Percentiles rank a stretch among this genome's conserved stretches.
Conservation (phyloP, 2,888 invertebrate genomes). For the Ochropleura plecta region DNA sequence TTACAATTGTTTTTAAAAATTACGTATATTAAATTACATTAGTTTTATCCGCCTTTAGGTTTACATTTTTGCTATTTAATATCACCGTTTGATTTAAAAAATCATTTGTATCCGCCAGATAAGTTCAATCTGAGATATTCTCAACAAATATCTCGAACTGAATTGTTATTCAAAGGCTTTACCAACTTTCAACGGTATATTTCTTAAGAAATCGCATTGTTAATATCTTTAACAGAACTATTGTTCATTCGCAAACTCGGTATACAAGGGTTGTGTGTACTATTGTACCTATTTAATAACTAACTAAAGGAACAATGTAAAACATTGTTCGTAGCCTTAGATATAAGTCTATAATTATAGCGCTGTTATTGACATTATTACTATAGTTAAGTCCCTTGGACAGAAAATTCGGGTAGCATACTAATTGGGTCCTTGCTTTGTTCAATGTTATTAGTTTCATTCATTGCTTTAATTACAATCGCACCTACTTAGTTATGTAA, state of each 20-base stretch:
- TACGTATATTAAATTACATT: neutral
- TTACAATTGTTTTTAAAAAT: constrained; percentile 13
- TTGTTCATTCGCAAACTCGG: constrained; percentile 38
- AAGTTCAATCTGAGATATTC: constrained; percentile 5
- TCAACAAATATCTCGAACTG: constrained; percentile 45
- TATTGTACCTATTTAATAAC: constrained; percentile 8
- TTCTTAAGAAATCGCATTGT: constrained; percentile 53
- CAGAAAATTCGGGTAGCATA: constrained; percentile 13
- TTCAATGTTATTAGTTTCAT: neutral
- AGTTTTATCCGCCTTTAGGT: constrained; percentile 37
- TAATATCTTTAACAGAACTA: constrained; percentile 36
- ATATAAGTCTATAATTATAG: constrained; percentile 14
- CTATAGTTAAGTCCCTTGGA: constrained; percentile 31
- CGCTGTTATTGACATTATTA: constrained; percentile 15
- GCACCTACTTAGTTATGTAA: neutral
- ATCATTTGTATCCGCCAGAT: constrained; percentile 27
- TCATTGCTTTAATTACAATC: constrained; percentile 14
- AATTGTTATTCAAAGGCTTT: constrained; percentile 42
- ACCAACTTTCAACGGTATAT: constrained; percentile 54
- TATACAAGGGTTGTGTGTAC: neutral
- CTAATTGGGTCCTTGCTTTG: constrained; percentile 6
- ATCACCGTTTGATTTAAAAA: constrained; percentile 13
- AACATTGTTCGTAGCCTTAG: constrained; percentile 29
- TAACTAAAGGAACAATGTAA: constrained; percentile 20
- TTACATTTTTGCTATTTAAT: constrained; percentile 5